Percentiles rank a stretch among this genome's conserved stretches.
Evolutionary conservation across 2,888 invertebrate species (phyloP).

Genomic region (Thera obeliscata): DNA sequence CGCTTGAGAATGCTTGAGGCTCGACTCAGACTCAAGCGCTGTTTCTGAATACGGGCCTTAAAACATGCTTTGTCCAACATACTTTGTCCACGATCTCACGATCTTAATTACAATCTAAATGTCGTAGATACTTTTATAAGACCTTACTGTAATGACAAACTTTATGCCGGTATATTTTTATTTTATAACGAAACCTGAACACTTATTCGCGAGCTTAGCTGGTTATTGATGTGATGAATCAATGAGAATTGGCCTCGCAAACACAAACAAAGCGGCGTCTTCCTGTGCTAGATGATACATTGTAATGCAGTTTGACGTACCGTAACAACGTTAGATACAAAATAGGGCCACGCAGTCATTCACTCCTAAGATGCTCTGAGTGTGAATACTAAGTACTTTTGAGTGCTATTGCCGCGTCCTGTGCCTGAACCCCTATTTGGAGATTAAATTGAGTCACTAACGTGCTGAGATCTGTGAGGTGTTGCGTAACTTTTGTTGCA

Average conservation of each 20-base stretch:
- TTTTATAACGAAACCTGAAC: not conserved
- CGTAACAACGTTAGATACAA: not conserved
- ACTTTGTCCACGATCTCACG: too few species aligned
- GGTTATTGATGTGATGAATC: conserved; percentile 1
- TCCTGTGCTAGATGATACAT: conserved; percentile 8
- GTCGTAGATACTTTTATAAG: too few species aligned
- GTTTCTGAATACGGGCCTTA: too few species aligned
- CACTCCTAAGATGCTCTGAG: not conserved
- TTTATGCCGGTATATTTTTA: too few species aligned
- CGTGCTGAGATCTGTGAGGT: too few species aligned
- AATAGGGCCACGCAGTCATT: not conserved
- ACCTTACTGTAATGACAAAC: too few species aligned
- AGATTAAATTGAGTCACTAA: too few species aligned
- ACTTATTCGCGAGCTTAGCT: not conserved
- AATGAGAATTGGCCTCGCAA: conserved; percentile 1
- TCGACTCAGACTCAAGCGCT: too few species aligned
- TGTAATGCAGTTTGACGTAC: conserved; percentile 7
- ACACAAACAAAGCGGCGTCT: conserved; percentile 1
- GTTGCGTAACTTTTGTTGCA: too few species aligned
- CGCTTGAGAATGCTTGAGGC: too few species aligned
- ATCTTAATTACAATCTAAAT: too few species aligned
- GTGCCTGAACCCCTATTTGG: not conserved
- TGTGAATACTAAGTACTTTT: not conserved
- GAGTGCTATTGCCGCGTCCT: not conserved
- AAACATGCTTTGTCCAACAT: too few species aligned